Conservation (phyloP, 1,140 invertebrate genomes). For the Nymphalis io region DNA sequence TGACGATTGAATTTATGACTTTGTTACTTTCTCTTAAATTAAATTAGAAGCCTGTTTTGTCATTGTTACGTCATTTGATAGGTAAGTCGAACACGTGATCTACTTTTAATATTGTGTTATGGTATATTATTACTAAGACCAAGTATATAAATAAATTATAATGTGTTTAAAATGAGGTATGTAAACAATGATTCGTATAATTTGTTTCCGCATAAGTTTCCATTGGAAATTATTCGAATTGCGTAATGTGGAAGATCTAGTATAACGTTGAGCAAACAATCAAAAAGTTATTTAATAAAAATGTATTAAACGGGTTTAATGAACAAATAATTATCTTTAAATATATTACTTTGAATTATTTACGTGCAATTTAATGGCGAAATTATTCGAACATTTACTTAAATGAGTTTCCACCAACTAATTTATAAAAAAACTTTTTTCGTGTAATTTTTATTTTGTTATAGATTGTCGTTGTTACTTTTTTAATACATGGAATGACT, state of each 20-base stretch:
- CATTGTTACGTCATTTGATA: slow-evolving; percentile 20
- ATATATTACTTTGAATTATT: too few relatives aligned
- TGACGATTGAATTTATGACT: neutral
- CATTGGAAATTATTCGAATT: neutral
- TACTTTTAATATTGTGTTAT: neutral
- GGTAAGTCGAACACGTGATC: slow-evolving; percentile 25
- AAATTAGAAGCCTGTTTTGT: slow-evolving; percentile 3
- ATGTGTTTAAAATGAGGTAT: neutral
- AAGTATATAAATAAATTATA: too few relatives aligned
- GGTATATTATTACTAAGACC: neutral
- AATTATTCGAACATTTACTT: too few relatives aligned
- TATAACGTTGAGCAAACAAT: too few relatives aligned
- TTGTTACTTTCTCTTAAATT: slow-evolving; percentile 28
- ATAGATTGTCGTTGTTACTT: too few relatives aligned
- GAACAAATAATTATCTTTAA: too few relatives aligned
- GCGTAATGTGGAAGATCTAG: slow-evolving; percentile 3
- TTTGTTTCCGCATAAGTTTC: neutral
- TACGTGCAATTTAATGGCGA: too few relatives aligned
- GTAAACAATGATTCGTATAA: neutral
- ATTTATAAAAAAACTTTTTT: too few relatives aligned
- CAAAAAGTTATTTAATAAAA: neutral
- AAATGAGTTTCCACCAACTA: too few relatives aligned
- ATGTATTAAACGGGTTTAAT: neutral
- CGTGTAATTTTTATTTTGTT: too few relatives aligned
- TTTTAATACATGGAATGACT: too few relatives aligned